Evolutionary conservation across 1,140 invertebrate species (phyloP), one percentile per base, ranked within the genome.

Genomic region (Psilanteris sp.): DNA sequence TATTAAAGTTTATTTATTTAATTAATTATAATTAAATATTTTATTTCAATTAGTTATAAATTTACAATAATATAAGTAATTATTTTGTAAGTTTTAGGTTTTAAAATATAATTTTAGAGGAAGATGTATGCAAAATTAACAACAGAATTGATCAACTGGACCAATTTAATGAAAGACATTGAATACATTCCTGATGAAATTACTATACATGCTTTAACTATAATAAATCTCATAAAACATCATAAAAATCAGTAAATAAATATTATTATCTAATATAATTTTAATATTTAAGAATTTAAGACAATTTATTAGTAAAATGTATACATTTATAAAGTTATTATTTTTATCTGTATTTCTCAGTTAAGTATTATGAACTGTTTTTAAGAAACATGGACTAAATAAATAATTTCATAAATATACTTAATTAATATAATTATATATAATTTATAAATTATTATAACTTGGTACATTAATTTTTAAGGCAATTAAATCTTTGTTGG

Each of bases 181-280:
- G 62, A 79, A 16, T 55, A 54, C 36, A 36, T 80, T 43, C 80
- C 85, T 0, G 24, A 41, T 22, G 85, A 87, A 70, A 81, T 87
- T 26, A 83, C 78, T 74, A 41, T 76, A 16, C 77, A 87, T 44
- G 46, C 87, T 7, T 13, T 31, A 16, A 1, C 55, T 0, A 72
- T 80, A 37, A 61, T 78, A 8, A 48, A 41, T 22, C 6, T n/a
- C 6, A 54, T 87, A 14, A 26, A 37, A 41, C 46, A 41, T 50
- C 67, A 18, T 43, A 79, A 24, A 61, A 73, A n/a, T n/a, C n/a
- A n/a, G n/a, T 44, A 46, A 77, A 81, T 84, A 83, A 67, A 46
- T 67, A 52, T 34, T 20, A 15, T 5, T 52, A 15, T 29, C 1
- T n/a, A 20, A 39, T 29, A 10, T 10, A 10, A 29, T 10, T 5